Evolutionary conservation across 2,888 invertebrate genomes (phyloP).

Genomic region (Sinelater perroti): DNA sequence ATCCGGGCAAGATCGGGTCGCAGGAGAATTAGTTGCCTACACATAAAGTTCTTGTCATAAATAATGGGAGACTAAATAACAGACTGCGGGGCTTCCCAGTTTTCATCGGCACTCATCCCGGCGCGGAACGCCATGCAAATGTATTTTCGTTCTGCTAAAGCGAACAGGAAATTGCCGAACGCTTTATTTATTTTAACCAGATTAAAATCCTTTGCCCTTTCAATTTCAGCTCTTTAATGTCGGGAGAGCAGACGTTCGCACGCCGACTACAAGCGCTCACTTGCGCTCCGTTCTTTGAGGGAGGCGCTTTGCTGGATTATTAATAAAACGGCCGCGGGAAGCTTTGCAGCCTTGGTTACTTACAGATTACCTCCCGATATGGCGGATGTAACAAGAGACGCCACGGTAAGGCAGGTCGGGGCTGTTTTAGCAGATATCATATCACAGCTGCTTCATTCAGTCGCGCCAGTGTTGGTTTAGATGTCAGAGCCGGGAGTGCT

Average conservation of each 20-base stretch:
- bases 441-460: conserved; percentile 10
- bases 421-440: conserved; percentile 7
- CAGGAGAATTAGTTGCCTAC: not conserved
- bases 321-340: no score
- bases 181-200: not conserved
- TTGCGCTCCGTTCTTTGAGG: no score
- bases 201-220: not conserved
- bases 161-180: conserved; percentile 2
- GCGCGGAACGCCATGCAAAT: not conserved
- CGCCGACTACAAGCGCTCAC: no score
- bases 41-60: not conserved
- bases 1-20: not conserved
- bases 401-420: conserved; percentile 13
- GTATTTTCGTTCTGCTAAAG: not conserved
- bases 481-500: conserved; percentile 14
- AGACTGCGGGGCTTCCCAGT: not conserved
- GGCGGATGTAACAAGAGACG: conserved; percentile 8
- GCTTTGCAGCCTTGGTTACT: no score
- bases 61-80: not conserved
- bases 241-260: no score
- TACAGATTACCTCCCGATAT: no score
- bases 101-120: no score
- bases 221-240: conserved; percentile 1
- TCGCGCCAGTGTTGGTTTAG: conserved; percentile 3
- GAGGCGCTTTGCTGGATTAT: no score